Evolutionary conservation across 2,113 vertebrate genomes (phyloP).

Genomic region (Ardeotis arabs): DNA sequence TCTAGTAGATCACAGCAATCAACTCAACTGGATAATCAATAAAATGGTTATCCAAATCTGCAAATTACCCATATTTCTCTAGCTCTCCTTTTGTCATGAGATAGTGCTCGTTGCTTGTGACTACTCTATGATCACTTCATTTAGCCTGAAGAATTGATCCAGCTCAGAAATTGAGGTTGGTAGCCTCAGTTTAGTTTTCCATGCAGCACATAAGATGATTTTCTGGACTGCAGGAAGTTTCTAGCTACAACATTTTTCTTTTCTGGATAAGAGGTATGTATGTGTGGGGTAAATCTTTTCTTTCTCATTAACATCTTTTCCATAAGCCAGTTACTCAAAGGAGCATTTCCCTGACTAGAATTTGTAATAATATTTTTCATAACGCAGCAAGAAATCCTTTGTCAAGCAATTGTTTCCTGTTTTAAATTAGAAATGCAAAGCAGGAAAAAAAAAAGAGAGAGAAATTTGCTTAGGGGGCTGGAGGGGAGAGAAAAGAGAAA

Average conservation of each 20-base stretch:
- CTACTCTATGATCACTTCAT: neutral
- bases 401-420: neutral
- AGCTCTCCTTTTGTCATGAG: neutral
- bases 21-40: neutral
- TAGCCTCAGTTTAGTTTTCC: neutral
- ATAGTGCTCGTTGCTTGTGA: neutral
- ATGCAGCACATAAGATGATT: neutral
- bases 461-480: neutral
- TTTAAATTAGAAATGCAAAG: conserved; percentile 2
- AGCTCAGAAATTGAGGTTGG: neutral
- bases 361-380: neutral
- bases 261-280: neutral
- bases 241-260: neutral
- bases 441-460: neutral
- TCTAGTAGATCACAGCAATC: neutral
- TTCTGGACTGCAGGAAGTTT: neutral
- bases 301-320: neutral
- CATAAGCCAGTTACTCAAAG: neutral
- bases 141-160: neutral
- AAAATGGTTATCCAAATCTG: neutral
- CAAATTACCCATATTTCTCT: neutral
- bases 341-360: neutral
- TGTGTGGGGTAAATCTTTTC: neutral
- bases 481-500: neutral
- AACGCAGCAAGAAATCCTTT: neutral